These are phyloP conservation scores for Nephrotoma guestfalica DNA, from an alignment of 2,888 invertebrate genomes.

Conservation along the genomic window DNA sequence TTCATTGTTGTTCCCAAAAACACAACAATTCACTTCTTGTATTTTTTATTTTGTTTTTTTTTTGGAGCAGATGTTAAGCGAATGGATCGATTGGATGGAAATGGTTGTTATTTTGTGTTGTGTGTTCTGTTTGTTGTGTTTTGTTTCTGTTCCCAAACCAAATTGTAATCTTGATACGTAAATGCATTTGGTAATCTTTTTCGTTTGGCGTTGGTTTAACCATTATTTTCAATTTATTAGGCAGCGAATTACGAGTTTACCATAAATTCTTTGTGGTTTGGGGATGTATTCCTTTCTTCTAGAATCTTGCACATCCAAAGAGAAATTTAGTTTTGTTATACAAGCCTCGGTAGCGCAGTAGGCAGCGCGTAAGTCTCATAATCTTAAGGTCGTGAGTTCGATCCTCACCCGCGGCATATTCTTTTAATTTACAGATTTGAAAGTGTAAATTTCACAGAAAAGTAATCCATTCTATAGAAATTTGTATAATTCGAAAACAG, in stretches of 20 bases:
- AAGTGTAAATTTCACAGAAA: too few relatives aligned
- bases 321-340: not conserved
- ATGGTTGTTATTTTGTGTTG: not conserved
- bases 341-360: constrained; percentile 2
- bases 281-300: too few relatives aligned
- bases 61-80: not conserved
- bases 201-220: not conserved
- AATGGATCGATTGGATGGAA: not conserved
- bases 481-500: too few relatives aligned
- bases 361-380: constrained; percentile 6
- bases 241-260: too few relatives aligned
- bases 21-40: not conserved
- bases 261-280: too few relatives aligned
- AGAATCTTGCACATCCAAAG: too few relatives aligned
- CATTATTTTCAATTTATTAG: not conserved
- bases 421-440: not conserved
- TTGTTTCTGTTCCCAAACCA: not conserved
- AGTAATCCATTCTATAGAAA: too few relatives aligned
- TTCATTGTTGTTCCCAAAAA: not conserved
- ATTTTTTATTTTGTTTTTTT: not conserved
- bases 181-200: not conserved
- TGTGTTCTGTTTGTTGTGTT: not conserved
- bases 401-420: constrained; percentile 4
- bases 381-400: constrained; percentile 6
- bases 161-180: not conserved